Evolutionary conservation across 2,888 invertebrate genomes (phyloP).

Genomic region (Odontocolon sp.): DNA sequence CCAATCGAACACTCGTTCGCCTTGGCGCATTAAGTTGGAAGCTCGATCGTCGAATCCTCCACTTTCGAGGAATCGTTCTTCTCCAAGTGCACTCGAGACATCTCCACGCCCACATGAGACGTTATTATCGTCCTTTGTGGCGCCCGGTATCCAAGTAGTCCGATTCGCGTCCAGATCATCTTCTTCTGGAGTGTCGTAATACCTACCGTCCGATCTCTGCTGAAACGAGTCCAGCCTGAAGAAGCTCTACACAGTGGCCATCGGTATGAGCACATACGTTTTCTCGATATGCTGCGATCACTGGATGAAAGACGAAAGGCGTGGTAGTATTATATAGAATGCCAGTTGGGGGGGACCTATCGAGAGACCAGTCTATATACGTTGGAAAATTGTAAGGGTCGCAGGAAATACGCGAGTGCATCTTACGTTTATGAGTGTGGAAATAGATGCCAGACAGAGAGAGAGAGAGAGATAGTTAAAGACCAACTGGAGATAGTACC

Average conservation of each 20-base stretch:
- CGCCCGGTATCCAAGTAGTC: slow-evolving; percentile 13
- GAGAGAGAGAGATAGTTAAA: slow-evolving; percentile 11
- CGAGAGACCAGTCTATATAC: slow-evolving; percentile 3
- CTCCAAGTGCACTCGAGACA: slow-evolving; percentile 42
- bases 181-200: slow-evolving; percentile 42
- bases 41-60: slow-evolving; percentile 42
- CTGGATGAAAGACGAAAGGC: slow-evolving; percentile 20
- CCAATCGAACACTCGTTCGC: slow-evolving; percentile 49
- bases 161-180: slow-evolving; percentile 36
- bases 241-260: not conserved
- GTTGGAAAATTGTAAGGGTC: slow-evolving; percentile 44
- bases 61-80: slow-evolving; percentile 35
- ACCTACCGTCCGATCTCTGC: slow-evolving; percentile 5
- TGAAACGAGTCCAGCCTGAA: slow-evolving; percentile 23
- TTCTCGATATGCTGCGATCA: not conserved
- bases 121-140: slow-evolving; percentile 42
- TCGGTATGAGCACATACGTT: slow-evolving; percentile 14
- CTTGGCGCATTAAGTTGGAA: slow-evolving; percentile 48
- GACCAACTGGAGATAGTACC: slow-evolving; percentile 14
- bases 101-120: slow-evolving; percentile 21
- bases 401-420: slow-evolving; percentile 37
- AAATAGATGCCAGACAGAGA: not conserved
- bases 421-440: slow-evolving; percentile 46
- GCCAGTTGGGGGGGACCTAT: not conserved
- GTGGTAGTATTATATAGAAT: slow-evolving; percentile 13